Base-by-base conservation (phyloP, 1,140 invertebrate species). In the Microplitis mediator region DNA sequence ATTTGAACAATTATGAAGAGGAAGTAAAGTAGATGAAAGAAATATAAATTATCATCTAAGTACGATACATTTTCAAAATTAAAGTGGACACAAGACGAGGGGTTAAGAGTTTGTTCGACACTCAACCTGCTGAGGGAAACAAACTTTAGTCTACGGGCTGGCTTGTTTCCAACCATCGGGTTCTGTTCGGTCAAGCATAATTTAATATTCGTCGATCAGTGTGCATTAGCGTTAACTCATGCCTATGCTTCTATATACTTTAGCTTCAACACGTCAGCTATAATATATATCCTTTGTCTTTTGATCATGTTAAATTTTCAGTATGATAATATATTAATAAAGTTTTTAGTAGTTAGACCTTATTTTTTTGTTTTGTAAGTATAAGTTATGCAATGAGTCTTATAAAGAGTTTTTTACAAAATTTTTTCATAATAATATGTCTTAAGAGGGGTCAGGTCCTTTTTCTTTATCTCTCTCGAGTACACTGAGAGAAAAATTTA, bases 181-280 rank as follows among this genome's bases (percentile, higher is more conserved):
- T 16, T 68, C 32, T 68, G 54, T 35, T 68, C 52, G 66, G 66
- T 68, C 66, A 68, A 68, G 66, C 54, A 68, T 68, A 68, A 68
- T 68, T 68, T 68, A 68, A 68, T 68, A 68, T 68, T 68, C 66
- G 54, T 39, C 66, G 66, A 68, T 68, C 66, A 34, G 13, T 34
- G 31, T 36, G 34, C 66, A 68, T 68, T 68, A 68, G 31, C 36
- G 66, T 68, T 68, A 36, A 32, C 34, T 60, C 16, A 58, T n/a
- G 9, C 31, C 31, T 4, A n/a, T 5, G 14, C 11, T 35, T 54
- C 16, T 14, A 54, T 54, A 45, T 45, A 45, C 39, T 45, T 45
- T 45, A 11, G 39, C 39, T 45, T 45, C 39, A 45, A 45, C 39
- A 45, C 39, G 11, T 45, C 39, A 11, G 35, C 35, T 45, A 45